Percentiles rank a stretch among this genome's conserved stretches.
phyloP scores from a whole-genome alignment of 2,113 vertebrate genomes.

The Melanotaenia duboulayi region DNA sequence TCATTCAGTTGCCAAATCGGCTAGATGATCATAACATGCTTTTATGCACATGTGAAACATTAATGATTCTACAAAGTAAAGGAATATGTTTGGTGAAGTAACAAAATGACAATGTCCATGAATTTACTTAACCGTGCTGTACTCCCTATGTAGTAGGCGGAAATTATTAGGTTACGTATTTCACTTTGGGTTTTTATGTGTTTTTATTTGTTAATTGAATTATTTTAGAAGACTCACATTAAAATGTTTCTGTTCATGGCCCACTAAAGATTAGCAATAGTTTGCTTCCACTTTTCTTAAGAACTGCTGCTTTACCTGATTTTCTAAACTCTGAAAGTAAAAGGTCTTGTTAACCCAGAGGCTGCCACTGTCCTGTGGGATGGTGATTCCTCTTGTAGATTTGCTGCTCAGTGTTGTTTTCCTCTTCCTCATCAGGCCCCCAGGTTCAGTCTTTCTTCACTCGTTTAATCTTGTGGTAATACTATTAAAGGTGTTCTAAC shows the following conservation, averaged over 20 bases:
- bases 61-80: too few species aligned
- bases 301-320: constrained; percentile 16
- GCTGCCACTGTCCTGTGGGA: constrained; percentile 3
- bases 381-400: constrained; percentile 5
- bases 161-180: too few species aligned
- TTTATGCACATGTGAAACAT: too few species aligned
- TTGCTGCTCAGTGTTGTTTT: constrained; percentile 9
- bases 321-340: constrained; percentile 23
- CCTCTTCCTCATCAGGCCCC: constrained; percentile 8
- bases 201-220: too few species aligned
- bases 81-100: too few species aligned
- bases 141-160: too few species aligned
- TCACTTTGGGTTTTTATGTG: too few species aligned
- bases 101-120: too few species aligned
- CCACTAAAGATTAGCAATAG: neutral
- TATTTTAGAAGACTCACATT: neutral
- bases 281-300: constrained; percentile 15
- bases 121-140: too few species aligned
- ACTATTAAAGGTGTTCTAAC: neutral
- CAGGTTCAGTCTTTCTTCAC: constrained; percentile 2
- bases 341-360: constrained; percentile 18
- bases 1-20: too few species aligned
- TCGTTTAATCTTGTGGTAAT: constrained; percentile 12
- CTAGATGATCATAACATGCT: too few species aligned
- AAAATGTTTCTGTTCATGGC: neutral